phyloP scores from a whole-genome alignment of 2,888 invertebrate genomes.

The Hecatera dysodea region DNA sequence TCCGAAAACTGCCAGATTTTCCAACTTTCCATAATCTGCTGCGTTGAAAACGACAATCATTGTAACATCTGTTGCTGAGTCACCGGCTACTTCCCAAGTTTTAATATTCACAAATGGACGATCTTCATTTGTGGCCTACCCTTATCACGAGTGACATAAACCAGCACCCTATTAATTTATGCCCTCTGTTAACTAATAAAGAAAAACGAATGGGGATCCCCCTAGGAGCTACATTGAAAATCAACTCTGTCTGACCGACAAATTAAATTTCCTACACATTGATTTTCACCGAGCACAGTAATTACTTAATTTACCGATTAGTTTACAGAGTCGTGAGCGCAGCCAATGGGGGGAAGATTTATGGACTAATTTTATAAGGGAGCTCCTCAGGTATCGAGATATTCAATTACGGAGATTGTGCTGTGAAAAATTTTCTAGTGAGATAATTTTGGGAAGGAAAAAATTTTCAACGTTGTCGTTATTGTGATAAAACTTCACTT shows the following conservation, averaged over 20 bases:
- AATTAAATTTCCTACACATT: slow-evolving; percentile 88
- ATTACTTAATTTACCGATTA: slow-evolving; percentile 87
- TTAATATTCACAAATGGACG: slow-evolving; percentile 60
- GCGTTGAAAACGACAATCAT: slow-evolving; percentile 33
- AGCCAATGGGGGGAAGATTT: slow-evolving; percentile 80
- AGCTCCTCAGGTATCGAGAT: slow-evolving; percentile 69
- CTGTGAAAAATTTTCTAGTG: slow-evolving; percentile 56
- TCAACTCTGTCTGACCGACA: slow-evolving; percentile 77
- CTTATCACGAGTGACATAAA: slow-evolving; percentile 69
- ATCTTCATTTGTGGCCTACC: slow-evolving; percentile 58
- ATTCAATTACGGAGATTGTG: slow-evolving; percentile 72
- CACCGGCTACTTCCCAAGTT: slow-evolving; percentile 49
- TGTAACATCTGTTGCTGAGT: slow-evolving; percentile 48
- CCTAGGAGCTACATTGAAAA: slow-evolving; percentile 76
- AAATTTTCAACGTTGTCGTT: slow-evolving; percentile 38
- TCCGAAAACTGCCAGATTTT: slow-evolving; percentile 7
- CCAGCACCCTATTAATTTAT: slow-evolving; percentile 72
- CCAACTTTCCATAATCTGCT: slow-evolving; percentile 11
- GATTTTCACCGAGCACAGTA: slow-evolving; percentile 83
- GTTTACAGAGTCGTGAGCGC: slow-evolving; percentile 81
- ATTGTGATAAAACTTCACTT: slow-evolving; percentile 39
- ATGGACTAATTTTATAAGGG: slow-evolving; percentile 77
- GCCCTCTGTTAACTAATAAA: slow-evolving; percentile 72
- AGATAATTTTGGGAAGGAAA: slow-evolving; percentile 50
- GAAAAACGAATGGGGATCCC: slow-evolving; percentile 74